Evolutionary conservation across 2,113 vertebrate species (phyloP).

Genomic region (Notarius lentiginosus): DNA sequence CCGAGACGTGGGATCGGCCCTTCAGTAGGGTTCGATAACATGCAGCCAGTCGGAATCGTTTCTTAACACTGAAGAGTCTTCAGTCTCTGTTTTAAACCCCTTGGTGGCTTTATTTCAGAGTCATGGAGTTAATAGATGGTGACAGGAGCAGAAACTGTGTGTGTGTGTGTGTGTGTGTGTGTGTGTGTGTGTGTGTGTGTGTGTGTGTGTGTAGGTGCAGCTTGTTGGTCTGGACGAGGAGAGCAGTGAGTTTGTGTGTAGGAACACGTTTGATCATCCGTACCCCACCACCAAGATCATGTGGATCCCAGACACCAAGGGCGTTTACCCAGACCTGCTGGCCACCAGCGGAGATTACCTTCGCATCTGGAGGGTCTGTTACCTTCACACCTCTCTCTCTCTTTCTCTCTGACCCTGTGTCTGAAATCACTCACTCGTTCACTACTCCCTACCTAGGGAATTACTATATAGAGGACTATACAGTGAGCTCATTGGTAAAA

Average conservation of each 20-base stretch:
- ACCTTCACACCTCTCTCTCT: neutral
- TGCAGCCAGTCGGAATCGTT: too few species aligned
- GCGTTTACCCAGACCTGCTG: slow-evolving; percentile 94
- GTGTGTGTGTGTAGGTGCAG: slow-evolving; percentile 80
- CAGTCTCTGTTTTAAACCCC: neutral
- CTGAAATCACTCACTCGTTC: too few species aligned
- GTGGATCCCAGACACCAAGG: slow-evolving; percentile 99
- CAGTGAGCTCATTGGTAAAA: too few species aligned
- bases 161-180: slow-evolving; percentile 30
- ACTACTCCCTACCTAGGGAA: too few species aligned
- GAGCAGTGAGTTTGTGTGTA: slow-evolving; percentile 95
- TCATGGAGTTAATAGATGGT: neutral
- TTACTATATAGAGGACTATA: too few species aligned
- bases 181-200: slow-evolving; percentile 32
- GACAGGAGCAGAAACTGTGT: neutral
- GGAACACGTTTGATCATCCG: slow-evolving; percentile 97
- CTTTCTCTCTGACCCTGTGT: neutral
- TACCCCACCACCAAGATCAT: slow-evolving; percentile 99
- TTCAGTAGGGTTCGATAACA: too few species aligned
- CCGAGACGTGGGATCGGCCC: too few species aligned
- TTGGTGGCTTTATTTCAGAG: neutral
- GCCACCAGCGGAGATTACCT: slow-evolving; percentile 97
- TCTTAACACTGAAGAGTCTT: neutral
- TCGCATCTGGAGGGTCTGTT: slow-evolving; percentile 91
- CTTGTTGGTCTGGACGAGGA: slow-evolving; percentile 97